Evolutionary conservation across 1,140 invertebrate genomes (phyloP).

Genomic region (Drosophila chauvacae): DNA sequence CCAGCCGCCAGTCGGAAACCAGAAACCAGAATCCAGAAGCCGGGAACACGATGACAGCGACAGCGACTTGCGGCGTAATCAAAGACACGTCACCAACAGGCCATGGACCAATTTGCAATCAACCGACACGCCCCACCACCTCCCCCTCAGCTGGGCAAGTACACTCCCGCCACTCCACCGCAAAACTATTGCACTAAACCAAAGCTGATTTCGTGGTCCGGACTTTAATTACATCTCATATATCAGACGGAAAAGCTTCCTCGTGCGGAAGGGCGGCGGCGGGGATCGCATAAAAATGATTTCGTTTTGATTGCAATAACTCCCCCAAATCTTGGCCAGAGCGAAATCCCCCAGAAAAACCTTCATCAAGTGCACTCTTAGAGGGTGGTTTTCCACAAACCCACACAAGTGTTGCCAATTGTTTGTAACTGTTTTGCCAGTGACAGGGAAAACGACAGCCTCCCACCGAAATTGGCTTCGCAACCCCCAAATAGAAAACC

Average conservation of each 20-base stretch:
- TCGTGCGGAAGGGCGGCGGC: slow-evolving; percentile 36
- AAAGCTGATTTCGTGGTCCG: slow-evolving; percentile 73
- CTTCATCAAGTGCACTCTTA: slow-evolving; percentile 57
- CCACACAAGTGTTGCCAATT: slow-evolving; percentile 83
- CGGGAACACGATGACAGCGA: slow-evolving; percentile 65
- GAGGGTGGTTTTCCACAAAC: slow-evolving; percentile 57
- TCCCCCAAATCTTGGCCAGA: slow-evolving; percentile 40
- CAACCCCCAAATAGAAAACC: slow-evolving; percentile 48
- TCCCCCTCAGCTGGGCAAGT: not conserved
- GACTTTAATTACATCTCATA: slow-evolving; percentile 84
- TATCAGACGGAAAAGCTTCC: slow-evolving; percentile 60
- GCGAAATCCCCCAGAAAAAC: not conserved
- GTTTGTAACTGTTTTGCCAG: slow-evolving; percentile 65
- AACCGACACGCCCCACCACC: slow-evolving; percentile 17
- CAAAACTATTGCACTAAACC: slow-evolving; percentile 66
- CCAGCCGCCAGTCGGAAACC: not conserved
- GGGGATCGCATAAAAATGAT: slow-evolving; percentile 76
- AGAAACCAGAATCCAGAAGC: slow-evolving; percentile 20
- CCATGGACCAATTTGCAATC: slow-evolving; percentile 72
- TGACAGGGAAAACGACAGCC: slow-evolving; percentile 33
- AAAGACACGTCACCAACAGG: slow-evolving; percentile 81
- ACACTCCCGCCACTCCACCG: slow-evolving; percentile 11
- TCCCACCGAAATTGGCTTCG: slow-evolving; percentile 16
- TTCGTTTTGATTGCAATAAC: slow-evolving; percentile 76
- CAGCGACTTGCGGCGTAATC: slow-evolving; percentile 78